Conservation (phyloP, 2,888 invertebrate species). For the Chrysolina americana region DNA sequence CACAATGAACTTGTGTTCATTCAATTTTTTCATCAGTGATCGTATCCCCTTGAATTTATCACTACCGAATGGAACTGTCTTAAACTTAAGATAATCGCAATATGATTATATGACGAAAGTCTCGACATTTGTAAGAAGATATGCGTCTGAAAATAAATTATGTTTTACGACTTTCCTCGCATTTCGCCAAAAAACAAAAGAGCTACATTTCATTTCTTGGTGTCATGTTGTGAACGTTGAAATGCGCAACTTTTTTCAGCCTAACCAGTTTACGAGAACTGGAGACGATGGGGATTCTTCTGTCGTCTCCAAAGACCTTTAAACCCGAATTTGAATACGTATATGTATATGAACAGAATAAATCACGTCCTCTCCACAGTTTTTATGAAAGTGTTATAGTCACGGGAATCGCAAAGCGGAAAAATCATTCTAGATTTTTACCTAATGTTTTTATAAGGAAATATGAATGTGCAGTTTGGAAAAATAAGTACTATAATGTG, state of each 20-base stretch:
- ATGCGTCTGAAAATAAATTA: background rate
- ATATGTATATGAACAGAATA: background rate
- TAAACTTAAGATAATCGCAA: no score
- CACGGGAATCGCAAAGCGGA: no score
- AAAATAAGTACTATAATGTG: no score
- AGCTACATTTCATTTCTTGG: background rate
- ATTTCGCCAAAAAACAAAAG: background rate
- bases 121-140: no score
- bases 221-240: slow-evolving; percentile 7
- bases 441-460: no score
- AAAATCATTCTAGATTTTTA: no score
- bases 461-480: no score
- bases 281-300: background rate
- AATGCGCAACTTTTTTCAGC: background rate
- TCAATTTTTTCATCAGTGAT: no score
- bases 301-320: slow-evolving; percentile 1
- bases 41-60: no score
- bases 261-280: background rate
- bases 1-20: no score
- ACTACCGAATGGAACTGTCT: no score
- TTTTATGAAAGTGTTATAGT: background rate
- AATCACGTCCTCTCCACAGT: background rate
- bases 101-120: no score
- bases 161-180: background rate
- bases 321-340: slow-evolving; percentile 12